phyloP scores from a whole-genome alignment of 2,113 vertebrate genomes.

The Cephalopterus ornatus region DNA sequence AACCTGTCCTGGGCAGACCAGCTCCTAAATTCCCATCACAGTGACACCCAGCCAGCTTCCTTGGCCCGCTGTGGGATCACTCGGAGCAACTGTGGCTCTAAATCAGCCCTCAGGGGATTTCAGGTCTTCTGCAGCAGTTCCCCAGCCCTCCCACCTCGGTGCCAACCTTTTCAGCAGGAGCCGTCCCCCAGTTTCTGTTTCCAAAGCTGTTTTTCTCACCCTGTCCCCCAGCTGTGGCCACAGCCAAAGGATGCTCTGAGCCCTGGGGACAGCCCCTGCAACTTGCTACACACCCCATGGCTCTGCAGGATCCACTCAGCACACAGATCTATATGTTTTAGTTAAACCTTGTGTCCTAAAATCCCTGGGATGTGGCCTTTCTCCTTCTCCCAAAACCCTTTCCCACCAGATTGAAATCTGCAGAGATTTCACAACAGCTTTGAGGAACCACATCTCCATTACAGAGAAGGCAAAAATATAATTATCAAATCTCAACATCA shows the following conservation, averaged over 20 bases:
- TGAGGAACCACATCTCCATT: background rate
- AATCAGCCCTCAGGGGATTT: background rate
- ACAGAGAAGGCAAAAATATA: background rate
- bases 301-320: background rate
- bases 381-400: background rate
- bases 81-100: accelerated
- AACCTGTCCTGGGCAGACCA: background rate
- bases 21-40: background rate
- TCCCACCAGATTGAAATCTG: background rate
- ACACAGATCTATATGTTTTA: accelerated
- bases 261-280: too few relatives aligned
- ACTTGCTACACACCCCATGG: accelerated
- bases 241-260: background rate
- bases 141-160: background rate
- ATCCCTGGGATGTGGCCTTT: background rate
- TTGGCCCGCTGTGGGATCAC: accelerated
- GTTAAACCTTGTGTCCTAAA: background rate
- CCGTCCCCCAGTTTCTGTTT: background rate
- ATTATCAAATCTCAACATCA: background rate
- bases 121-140: background rate
- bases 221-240: background rate
- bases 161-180: background rate
- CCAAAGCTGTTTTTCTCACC: background rate
- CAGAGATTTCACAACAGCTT: background rate
- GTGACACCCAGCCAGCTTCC: accelerated